Conservation (phyloP, 2,113 vertebrate genomes). For the Hemibagrus wyckioides region DNA sequence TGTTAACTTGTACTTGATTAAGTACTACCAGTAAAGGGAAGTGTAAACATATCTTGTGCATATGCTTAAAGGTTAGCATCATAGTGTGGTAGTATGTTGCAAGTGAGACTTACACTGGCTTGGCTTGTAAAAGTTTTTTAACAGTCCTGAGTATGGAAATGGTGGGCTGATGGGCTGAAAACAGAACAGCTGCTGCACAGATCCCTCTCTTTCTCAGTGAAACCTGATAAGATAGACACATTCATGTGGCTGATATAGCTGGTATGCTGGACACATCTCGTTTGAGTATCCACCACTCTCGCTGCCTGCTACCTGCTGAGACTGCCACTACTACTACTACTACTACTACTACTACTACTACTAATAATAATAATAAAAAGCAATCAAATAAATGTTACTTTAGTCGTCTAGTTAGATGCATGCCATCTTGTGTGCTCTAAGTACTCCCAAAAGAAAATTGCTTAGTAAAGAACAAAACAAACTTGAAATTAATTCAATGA, state of each 20-base stretch:
- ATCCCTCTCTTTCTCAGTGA: constrained; percentile 59
- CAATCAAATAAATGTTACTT: background rate
- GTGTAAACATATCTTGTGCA: background rate
- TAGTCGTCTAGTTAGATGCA: background rate
- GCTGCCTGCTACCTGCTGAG: constrained; percentile 45
- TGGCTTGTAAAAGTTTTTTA: background rate
- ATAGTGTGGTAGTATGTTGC: background rate
- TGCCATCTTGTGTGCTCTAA: background rate
- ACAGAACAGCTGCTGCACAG: constrained; percentile 59
- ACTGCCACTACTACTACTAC: constrained; percentile 13
- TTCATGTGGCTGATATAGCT: constrained; percentile 45
- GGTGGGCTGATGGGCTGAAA: constrained; percentile 30
- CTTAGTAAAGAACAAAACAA: background rate
- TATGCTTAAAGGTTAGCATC: background rate
- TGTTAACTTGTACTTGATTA: background rate
- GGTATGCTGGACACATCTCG: constrained; percentile 41
- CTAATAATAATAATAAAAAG: background rate
- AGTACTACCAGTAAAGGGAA: background rate
- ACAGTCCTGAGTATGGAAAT: constrained; percentile 11
- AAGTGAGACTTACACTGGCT: background rate
- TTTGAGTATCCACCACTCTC: background rate
- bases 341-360: background rate
- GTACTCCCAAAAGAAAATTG: background rate
- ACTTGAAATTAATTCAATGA: background rate
- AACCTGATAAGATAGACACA: constrained; percentile 60